phyloP scores from a whole-genome alignment of 1,140 invertebrate species.

The Hyles vespertilio region DNA sequence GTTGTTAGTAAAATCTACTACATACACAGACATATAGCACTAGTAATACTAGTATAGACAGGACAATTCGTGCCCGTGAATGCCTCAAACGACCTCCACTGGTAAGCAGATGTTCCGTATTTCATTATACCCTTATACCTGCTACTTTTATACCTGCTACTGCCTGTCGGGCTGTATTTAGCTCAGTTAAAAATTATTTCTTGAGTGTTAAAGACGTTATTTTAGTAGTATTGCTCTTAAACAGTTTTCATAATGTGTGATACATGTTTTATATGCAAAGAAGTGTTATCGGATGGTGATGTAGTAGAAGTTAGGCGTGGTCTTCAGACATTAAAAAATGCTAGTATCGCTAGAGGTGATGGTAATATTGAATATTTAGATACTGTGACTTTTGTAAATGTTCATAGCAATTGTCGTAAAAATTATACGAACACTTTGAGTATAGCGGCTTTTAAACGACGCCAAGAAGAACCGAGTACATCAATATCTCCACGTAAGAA shows the following conservation, averaged over 20 bases:
- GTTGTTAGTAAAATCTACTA: slow-evolving; percentile 1
- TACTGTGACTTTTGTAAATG: slow-evolving; percentile 48
- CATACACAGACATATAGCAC: neutral
- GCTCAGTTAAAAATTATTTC: slow-evolving; percentile 2
- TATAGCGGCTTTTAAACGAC: slow-evolving; percentile 40
- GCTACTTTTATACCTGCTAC: slow-evolving; percentile 1
- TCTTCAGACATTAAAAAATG: slow-evolving; percentile 52
- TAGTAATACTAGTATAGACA: neutral
- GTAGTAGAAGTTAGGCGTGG: slow-evolving; percentile 38
- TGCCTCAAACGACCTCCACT: neutral
- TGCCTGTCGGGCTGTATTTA: slow-evolving; percentile 7
- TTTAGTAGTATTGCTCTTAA: too few species aligned
- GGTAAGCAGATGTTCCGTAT: slow-evolving; percentile 2
- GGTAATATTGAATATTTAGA: slow-evolving; percentile 47
- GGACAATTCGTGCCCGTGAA: too few species aligned
- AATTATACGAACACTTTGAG: slow-evolving; percentile 41
- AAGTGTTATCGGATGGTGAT: neutral
- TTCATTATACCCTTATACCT: neutral
- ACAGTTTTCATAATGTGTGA: too few species aligned
- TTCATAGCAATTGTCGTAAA: slow-evolving; percentile 42
- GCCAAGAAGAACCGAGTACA: slow-evolving; percentile 28
- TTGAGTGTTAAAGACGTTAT: neutral
- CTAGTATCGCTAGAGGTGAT: slow-evolving; percentile 50
- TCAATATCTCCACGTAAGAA: slow-evolving; percentile 42
- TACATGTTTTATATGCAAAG: neutral